Evolutionary conservation across 2,888 invertebrate species (phyloP), one percentile per base, ranked within the genome.

Genomic region (Metalampra italica): DNA sequence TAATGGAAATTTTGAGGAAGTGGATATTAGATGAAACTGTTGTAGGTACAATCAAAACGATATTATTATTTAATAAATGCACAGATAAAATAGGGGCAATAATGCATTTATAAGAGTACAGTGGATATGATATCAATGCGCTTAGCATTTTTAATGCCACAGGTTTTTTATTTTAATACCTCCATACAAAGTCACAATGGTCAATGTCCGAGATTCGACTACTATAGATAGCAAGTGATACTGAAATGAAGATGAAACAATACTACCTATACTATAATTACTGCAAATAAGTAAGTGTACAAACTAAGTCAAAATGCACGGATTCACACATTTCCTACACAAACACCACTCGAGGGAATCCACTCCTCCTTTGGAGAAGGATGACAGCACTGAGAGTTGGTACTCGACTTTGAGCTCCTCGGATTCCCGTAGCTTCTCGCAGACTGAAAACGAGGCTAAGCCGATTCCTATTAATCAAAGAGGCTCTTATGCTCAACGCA

Each of bases 381-480:
- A 90, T 48, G 74, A 89, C 14, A 90, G 88, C 52, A 57, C 80
- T 0, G 89, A 91, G 11, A 86, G 86, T 65, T 90, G 90, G 87
- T 80, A 81, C 52, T 84, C 88, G 4, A 66, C 80, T 7, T 49
- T 71, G 29, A 81, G 75, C 50, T 70, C 81, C 0, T 55, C 61
- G 14, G 78, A 80, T 34, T 73, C 82, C 1, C 70, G 68, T 7
- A 55, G 58, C 43, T 54, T 3, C 44, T 29, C 41, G 9, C 60
- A 66, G n/a, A 66, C 70, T 58, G 78, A 80, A 1, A 14, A 13
- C 14, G 55, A 65, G n/a, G 48, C 66, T 7, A 74, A 62, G 54
- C 62, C 73, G 11, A 82, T 85, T 42, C 74, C 83, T 7, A 83
- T 84, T 41, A 75, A 71, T 48, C 68, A 64, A 48, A 71, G 82